phyloP scores from a whole-genome alignment of 2,888 invertebrate genomes.

The Drosophila cyrtoloma region DNA sequence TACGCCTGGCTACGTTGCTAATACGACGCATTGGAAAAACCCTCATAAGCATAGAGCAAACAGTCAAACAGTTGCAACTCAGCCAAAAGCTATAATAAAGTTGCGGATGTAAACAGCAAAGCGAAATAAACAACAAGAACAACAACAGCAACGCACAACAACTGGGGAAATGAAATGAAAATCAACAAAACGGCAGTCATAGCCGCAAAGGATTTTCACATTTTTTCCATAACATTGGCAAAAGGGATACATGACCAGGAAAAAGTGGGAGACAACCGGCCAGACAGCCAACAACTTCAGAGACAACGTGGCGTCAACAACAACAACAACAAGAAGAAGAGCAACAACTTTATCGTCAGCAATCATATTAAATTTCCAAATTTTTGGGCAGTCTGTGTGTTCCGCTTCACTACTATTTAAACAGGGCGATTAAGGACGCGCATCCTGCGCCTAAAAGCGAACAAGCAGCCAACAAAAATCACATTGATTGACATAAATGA shows the following conservation, averaged over 20 bases:
- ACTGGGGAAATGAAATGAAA: constrained; percentile 73
- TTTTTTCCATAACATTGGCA: constrained; percentile 26
- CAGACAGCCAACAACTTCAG: constrained; percentile 52
- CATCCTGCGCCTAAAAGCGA: constrained; percentile 45
- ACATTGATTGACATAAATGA: constrained; percentile 85
- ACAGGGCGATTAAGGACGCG: constrained; percentile 80
- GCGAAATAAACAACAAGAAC: constrained; percentile 55
- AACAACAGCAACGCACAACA: constrained; percentile 22
- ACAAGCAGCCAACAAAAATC: constrained; percentile 46
- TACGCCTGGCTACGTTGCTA: constrained; percentile 56
- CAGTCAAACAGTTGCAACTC: constrained; percentile 77
- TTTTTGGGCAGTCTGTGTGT: constrained; percentile 29
- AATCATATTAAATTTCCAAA: constrained; percentile 81
- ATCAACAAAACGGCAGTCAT: constrained; percentile 63
- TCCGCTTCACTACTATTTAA: constrained; percentile 71
- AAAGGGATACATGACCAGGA: constrained; percentile 59
- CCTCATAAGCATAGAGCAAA: constrained; percentile 79
- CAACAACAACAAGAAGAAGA: constrained; percentile 18
- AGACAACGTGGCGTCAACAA: constrained; percentile 66
- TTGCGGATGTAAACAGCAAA: constrained; percentile 78
- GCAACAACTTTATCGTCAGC: constrained; percentile 29
- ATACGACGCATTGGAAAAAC: constrained; percentile 69
- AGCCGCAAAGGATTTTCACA: constrained; percentile 63
- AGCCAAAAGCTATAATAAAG: constrained; percentile 82
- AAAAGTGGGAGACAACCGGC: constrained; percentile 18